Evolutionary conservation across 1,140 invertebrate genomes (phyloP), one percentile per base, ranked within the genome.

Genomic region (Sesamia nonagrioides): DNA sequence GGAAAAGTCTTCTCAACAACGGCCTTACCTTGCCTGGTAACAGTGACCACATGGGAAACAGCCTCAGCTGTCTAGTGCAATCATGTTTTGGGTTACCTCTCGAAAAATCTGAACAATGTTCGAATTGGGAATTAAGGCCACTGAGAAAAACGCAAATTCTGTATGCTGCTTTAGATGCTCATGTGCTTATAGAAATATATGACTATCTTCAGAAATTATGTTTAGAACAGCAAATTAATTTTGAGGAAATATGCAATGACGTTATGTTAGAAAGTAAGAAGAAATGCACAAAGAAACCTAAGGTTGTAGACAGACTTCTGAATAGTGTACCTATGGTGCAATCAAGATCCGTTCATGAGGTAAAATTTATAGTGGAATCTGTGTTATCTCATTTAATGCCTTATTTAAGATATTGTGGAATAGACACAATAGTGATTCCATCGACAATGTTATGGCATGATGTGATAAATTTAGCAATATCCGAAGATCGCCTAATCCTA

Each of bases 61-160:
- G 93, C 73, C 87, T 98, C 15, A 97, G 97, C 87, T 96, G 97
- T 85, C 91, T 98, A 54, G 97, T 97, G 0, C 95, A 97, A 81
- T 91, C 96, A 18, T 97, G 97, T 88, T 95, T 98, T 81, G 98
- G 97, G 13, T 91, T 96, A 73, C 96, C 96, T 33, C 89, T 98
- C 1, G 96, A 97, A 89, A 98, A 98, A 93, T 95, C 95, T 6
- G 97, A 98, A 91, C 98, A 98, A 84, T 97, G 98, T 95, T 98
- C 97, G 0, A 97, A 98, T 94, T 98, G 98, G 98, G 97, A 98
- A 88, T 95, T 96, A 78, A 95, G 98, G 86, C 98, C 98, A 27
- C 90, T 98, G 33, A 92, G 98, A 75, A 89, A 96, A 52, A 96
- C 96, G 73, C 98, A 98, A 95, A 96, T 98, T 37, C 89, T 94